phyloP scores from a whole-genome alignment of 2,888 invertebrate species.

The Copidosoma aretas region DNA sequence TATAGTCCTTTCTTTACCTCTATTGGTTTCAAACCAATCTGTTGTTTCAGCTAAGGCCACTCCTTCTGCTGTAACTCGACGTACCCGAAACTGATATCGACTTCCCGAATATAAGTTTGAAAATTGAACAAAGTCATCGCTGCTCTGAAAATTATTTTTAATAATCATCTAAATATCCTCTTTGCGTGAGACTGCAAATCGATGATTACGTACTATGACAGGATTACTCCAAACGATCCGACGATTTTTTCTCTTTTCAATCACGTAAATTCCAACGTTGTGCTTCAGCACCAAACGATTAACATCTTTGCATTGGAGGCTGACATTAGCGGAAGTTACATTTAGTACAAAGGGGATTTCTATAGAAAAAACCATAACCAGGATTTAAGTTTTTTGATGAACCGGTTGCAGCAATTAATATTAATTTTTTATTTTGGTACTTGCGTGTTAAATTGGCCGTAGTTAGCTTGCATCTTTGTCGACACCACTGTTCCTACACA shows the following conservation, averaged over 20 bases:
- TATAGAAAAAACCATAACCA: conserved; percentile 1
- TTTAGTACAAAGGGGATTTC: conserved; percentile 17
- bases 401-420: not conserved
- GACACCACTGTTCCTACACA: conserved; percentile 19
- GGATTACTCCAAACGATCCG: conserved; percentile 20
- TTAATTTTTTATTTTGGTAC: conserved; percentile 1
- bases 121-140: conserved; percentile 45
- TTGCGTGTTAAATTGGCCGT: conserved; percentile 5
- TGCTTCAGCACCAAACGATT: conserved; percentile 47
- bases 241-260: conserved; percentile 39
- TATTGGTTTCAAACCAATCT: conserved; percentile 48
- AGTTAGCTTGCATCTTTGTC: conserved; percentile 1
- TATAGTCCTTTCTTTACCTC: conserved; percentile 40
- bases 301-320: conserved; percentile 48
- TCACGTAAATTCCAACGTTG: conserved; percentile 50
- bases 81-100: conserved; percentile 52
- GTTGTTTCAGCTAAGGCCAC: conserved; percentile 48
- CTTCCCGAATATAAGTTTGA: conserved; percentile 48
- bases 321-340: conserved; percentile 45
- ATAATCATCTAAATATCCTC: not conserved
- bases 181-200: not conserved
- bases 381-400: not conserved
- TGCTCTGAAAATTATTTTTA: conserved; percentile 47
- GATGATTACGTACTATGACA: conserved; percentile 22
- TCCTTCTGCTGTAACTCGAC: conserved; percentile 46